These are phyloP conservation scores for Zaprionus tsacasi DNA, from an alignment of 1,140 invertebrate species.

Conservation along the genomic window DNA sequence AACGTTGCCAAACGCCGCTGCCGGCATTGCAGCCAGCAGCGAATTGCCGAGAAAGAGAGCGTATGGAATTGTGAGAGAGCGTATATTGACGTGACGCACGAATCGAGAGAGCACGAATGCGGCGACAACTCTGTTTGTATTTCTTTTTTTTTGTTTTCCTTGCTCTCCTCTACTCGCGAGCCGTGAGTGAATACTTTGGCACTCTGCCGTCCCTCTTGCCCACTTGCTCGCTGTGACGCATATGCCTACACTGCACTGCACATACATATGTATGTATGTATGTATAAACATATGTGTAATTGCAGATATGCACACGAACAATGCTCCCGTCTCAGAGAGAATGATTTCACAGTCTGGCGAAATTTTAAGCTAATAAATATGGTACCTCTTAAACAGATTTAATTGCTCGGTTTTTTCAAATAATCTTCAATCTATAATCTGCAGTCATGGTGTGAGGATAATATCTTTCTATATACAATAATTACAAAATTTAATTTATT, in stretches of 20 bases:
- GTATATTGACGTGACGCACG: slow-evolving; percentile 39
- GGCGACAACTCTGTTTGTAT: slow-evolving; percentile 10
- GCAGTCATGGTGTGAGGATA: too few species aligned
- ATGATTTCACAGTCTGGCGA: slow-evolving; percentile 60
- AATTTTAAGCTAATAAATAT: slow-evolving; percentile 44
- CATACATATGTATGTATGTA: slow-evolving; percentile 1
- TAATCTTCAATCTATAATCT: too few species aligned
- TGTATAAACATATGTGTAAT: not conserved
- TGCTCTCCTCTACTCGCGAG: slow-evolving; percentile 33
- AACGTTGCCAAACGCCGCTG: slow-evolving; percentile 31
- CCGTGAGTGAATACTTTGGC: slow-evolving; percentile 41
- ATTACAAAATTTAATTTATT: not conserved
- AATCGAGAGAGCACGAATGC: slow-evolving; percentile 2
- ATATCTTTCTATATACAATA: too few species aligned
- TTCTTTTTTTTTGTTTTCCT: slow-evolving; percentile 25
- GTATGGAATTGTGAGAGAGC: not conserved
- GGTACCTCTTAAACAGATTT: slow-evolving; percentile 23
- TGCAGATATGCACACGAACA: slow-evolving; percentile 25
- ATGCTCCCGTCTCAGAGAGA: slow-evolving; percentile 25
- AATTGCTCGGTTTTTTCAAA: slow-evolving; percentile 5
- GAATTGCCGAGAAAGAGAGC: slow-evolving; percentile 14
- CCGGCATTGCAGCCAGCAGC: slow-evolving; percentile 19
- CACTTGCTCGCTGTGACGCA: slow-evolving; percentile 1
- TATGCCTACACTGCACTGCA: not conserved
- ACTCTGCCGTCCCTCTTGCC: slow-evolving; percentile 11